Conservation (phyloP, 1,140 invertebrate genomes). For the Anastrepha obliqua region DNA sequence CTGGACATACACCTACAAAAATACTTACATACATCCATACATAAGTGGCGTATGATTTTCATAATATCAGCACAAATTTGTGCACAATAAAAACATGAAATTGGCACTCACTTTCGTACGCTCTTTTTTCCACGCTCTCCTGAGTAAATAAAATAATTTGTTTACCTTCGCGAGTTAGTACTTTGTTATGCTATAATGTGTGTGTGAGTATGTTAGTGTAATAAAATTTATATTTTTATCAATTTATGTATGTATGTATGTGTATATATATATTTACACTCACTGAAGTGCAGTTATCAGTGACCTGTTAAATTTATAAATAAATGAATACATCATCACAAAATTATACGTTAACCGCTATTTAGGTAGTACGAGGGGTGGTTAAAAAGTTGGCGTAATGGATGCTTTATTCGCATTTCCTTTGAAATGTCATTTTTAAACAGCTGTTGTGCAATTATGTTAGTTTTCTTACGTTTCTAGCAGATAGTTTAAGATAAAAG, state of each 20-base stretch:
- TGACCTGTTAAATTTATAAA: constrained; percentile 43
- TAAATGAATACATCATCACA: constrained; percentile 42
- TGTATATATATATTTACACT: neutral
- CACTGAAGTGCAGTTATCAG: constrained; percentile 24
- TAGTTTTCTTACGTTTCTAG: too few species aligned
- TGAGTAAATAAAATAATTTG: constrained; percentile 27
- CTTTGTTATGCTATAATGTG: neutral
- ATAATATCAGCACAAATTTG: neutral
- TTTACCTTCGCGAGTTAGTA: constrained; percentile 14
- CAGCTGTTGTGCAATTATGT: too few species aligned
- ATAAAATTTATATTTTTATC: too few species aligned
- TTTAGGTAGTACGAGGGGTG: neutral
- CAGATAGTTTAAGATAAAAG: too few species aligned
- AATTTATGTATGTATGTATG: neutral
- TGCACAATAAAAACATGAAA: neutral
- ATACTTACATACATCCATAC: neutral
- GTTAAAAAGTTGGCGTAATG: too few species aligned
- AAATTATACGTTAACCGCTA: neutral
- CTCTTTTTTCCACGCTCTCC: neutral
- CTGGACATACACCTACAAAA: neutral
- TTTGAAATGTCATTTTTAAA: too few species aligned
- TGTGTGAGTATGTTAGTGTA: too few species aligned
- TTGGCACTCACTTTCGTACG: neutral
- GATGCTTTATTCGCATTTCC: too few species aligned
- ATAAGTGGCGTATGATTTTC: neutral